Base-by-base conservation (phyloP, 2,113 vertebrate genomes). In the Macrotus californicus region DNA sequence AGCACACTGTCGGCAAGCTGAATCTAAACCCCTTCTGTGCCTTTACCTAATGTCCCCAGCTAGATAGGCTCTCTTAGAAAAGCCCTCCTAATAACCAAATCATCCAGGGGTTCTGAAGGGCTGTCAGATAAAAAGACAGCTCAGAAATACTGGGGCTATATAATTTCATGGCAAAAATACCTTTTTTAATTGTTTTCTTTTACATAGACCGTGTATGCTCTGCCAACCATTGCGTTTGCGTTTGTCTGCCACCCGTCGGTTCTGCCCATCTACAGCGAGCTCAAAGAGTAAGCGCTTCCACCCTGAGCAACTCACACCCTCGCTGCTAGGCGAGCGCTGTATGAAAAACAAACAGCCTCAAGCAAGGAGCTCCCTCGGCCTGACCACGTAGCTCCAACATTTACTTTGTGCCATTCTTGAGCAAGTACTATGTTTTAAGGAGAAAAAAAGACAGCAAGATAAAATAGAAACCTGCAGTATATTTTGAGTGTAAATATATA, bases 281-380 rank as follows among this genome's bases (percentile, higher is more conserved):
- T 99, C 83, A 99, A 98, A 98, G 98, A 98, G 98, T 99, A 99
- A n/a, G n/a, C n/a, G n/a, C n/a, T n/a, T n/a, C n/a, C n/a, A n/a
- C n/a, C n/a, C n/a, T n/a, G n/a, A n/a, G n/a, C n/a, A n/a, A n/a
- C n/a, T n/a, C n/a, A n/a, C n/a, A n/a, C n/a, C 6, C 70, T 67
- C 13, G 22, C 39, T 54, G 84, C 46, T 24, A 72, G 52, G 41
- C 82, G 84, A 36, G 31, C 34, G 36, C 52, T 24, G 0, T 46
- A 41, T 69, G n/a, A 61, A 76, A 64, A 89, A 73, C 50, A 82
- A 67, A 61, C 22, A 59, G 43, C 36, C 13, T 67, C 26, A 8
- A 29, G 15, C 52, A 64, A 61, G 56, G 76, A 94, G n/a, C 46
- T 41, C 39, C 10, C 0, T 3, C 0, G 2, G 59, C 69, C 11